These are phyloP conservation scores for Monomorium pharaonis DNA, from an alignment of 1,140 invertebrate genomes.

Conservation along the genomic window DNA sequence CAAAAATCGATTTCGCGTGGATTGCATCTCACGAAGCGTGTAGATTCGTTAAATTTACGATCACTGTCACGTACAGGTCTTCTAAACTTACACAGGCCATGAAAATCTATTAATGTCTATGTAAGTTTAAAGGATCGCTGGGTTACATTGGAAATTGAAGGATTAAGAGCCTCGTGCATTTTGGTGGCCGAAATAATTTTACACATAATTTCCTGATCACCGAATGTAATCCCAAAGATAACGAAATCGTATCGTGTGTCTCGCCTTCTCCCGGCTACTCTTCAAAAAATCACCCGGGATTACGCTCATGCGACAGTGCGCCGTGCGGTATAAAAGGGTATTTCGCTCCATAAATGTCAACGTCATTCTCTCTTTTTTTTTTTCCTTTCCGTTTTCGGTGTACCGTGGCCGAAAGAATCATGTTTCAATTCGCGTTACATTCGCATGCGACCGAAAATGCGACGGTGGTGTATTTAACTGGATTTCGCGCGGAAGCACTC, in stretches of 20 bases:
- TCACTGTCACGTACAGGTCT: slow-evolving; percentile 23
- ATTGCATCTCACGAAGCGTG: neutral
- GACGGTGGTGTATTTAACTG: slow-evolving; percentile 81
- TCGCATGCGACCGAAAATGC: slow-evolving; percentile 67
- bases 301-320: neutral
- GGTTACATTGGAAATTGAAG: slow-evolving; percentile 36
- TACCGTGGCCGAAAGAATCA: slow-evolving; percentile 69
- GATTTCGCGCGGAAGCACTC: slow-evolving; percentile 80
- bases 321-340: neutral
- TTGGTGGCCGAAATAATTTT: neutral
- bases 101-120: slow-evolving; percentile 13
- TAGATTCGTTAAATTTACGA: neutral
- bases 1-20: slow-evolving; percentile 10
- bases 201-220: neutral
- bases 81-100: neutral
- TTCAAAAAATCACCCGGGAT: neutral
- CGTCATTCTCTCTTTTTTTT: slow-evolving; percentile 35
- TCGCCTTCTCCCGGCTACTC: neutral
- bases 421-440: slow-evolving; percentile 81
- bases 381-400: neutral
- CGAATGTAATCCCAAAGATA: neutral
- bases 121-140: neutral
- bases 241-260: neutral
- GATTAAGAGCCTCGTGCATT: slow-evolving; percentile 6
- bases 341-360: slow-evolving; percentile 30